A percentile compares a stretch with the other conserved stretches of the same genome.
These are phyloP conservation scores for Myotis yumanensis DNA, from an alignment of 2,113 vertebrate species.

Conservation along the genomic window DNA sequence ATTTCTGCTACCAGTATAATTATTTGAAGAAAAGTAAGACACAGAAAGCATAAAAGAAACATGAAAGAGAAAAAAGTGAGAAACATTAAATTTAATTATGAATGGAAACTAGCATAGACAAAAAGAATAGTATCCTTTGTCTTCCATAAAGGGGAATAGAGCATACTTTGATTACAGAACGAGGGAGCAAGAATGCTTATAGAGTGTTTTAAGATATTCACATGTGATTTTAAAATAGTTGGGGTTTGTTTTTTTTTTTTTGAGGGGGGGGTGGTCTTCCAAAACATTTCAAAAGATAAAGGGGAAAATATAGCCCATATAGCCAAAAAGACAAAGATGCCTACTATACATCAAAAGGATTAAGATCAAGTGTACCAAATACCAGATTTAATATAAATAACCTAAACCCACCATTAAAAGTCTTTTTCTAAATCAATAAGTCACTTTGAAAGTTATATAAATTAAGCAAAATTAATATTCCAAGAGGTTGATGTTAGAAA, in stretches of 20 bases:
- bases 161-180: not conserved
- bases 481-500: not conserved
- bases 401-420: not conserved
- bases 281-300: conserved; percentile 43
- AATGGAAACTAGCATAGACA: conserved; percentile 23
- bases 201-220: not conserved
- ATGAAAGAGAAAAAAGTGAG: conserved; percentile 43
- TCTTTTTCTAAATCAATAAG: not conserved
- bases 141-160: not conserved
- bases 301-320: not conserved
- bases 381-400: conserved; percentile 22
- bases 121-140: conserved; percentile 13
- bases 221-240: not conserved
- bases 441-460: too few species aligned
- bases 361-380: not conserved
- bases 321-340: not conserved
- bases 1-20: conserved; percentile 6
- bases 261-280: not conserved
- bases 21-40: conserved; percentile 27
- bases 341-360: not conserved
- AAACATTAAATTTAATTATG: conserved; percentile 26
- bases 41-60: conserved; percentile 49
- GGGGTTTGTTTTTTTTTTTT: too few species aligned
- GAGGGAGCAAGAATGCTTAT: not conserved
- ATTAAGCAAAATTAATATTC: conserved; percentile 7